Evolutionary conservation across 2,888 invertebrate species (phyloP).

Genomic region (Drosophila recens): DNA sequence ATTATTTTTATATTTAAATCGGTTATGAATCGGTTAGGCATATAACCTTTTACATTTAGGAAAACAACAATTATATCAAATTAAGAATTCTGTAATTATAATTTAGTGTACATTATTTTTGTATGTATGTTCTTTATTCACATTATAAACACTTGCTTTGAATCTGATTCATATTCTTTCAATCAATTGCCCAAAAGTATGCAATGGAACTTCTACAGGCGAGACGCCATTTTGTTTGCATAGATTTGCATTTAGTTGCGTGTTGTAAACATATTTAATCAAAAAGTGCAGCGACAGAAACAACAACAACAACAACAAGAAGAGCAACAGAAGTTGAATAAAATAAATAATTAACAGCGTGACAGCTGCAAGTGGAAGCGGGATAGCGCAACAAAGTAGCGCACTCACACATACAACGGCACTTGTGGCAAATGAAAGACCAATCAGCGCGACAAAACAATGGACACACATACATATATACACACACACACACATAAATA

Average conservation of each 20-base stretch:
- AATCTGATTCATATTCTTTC: neutral
- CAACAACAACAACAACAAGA: constrained; percentile 28
- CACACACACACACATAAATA: neutral
- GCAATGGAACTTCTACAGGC: constrained; percentile 23
- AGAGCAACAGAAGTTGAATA: constrained; percentile 38
- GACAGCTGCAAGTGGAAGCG: constrained; percentile 37
- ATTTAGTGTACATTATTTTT: too few relatives aligned
- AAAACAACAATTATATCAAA: too few relatives aligned
- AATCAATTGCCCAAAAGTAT: constrained; percentile 27
- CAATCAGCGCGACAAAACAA: constrained; percentile 80
- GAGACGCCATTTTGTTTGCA: constrained; percentile 62
- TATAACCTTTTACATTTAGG: too few relatives aligned
- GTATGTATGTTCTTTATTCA: neutral
- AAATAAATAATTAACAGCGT: constrained; percentile 77
- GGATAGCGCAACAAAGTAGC: constrained; percentile 44
- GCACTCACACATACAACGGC: constrained; percentile 37
- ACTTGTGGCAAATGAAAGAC: constrained; percentile 64
- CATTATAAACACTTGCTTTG: neutral
- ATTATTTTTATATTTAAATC: too few relatives aligned
- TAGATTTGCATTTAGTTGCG: neutral
- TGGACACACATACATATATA: constrained; percentile 53
- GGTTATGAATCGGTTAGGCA: too few relatives aligned
- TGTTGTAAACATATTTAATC: constrained; percentile 41
- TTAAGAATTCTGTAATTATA: too few relatives aligned
- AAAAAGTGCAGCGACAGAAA: constrained; percentile 42